phyloP scores from a whole-genome alignment of 2,113 vertebrate genomes.

The Chaetura pelagica region DNA sequence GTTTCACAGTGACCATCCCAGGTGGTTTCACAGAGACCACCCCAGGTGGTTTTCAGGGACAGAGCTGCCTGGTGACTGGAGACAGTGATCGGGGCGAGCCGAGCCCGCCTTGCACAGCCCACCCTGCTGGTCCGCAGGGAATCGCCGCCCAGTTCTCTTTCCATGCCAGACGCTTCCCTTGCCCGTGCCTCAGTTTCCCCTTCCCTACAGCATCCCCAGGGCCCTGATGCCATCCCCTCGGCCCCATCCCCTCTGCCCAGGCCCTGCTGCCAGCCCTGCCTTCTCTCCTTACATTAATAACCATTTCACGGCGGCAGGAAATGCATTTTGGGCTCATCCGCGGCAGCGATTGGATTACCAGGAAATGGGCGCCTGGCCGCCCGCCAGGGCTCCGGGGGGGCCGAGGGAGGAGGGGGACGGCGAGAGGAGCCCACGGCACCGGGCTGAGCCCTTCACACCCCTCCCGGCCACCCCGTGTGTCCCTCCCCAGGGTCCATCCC shows the following conservation, averaged over 20 bases:
- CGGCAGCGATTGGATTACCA: conserved; percentile 81
- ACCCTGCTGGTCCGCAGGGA: fast-evolving
- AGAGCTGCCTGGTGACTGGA: fast-evolving
- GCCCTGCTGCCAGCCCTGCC: conserved; percentile 49
- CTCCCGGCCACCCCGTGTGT: fast-evolving
- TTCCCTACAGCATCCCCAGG: not conserved
- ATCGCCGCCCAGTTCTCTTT: fast-evolving
- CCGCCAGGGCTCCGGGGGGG: conserved; percentile 59
- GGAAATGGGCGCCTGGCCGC: conserved; percentile 79
- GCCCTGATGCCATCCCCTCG: not conserved
- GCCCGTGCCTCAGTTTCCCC: not conserved
- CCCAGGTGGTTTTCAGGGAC: not conserved
- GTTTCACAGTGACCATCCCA: no score
- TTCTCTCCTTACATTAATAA: conserved; percentile 82
- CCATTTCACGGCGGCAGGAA: conserved; percentile 82
- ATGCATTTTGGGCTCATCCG: conserved; percentile 83
- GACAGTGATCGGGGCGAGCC: fast-evolving
- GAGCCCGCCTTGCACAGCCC: not conserved
- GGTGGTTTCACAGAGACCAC: no score
- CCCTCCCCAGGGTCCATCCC: not conserved
- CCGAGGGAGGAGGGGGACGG: not conserved
- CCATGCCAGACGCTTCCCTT: fast-evolving
- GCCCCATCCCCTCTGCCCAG: not conserved
- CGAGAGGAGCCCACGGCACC: not conserved
- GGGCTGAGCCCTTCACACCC: not conserved